Percentiles rank a stretch among this genome's conserved stretches.
phyloP scores from a whole-genome alignment of 2,797 vertebrate species.

The Gephyroberyx darwinii region DNA sequence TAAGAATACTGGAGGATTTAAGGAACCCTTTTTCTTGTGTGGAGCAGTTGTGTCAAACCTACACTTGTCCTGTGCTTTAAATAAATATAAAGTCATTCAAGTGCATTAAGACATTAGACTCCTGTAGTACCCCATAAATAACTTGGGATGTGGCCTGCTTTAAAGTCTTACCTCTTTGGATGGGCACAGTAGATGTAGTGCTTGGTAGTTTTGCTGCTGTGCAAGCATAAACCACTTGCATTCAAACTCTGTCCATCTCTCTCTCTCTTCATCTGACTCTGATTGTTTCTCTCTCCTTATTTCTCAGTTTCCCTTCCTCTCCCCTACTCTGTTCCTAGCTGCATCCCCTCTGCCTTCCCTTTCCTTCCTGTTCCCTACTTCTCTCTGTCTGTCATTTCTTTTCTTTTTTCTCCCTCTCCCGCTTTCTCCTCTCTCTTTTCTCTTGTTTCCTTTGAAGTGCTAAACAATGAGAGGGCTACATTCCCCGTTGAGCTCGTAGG shows the following conservation, averaged over 20 bases:
- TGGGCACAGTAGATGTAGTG: constrained; percentile 27
- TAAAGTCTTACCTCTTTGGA: constrained; percentile 19
- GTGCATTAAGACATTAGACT: no score
- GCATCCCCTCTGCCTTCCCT: constrained; percentile 33
- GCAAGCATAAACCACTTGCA: constrained; percentile 48
- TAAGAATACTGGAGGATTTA: not conserved
- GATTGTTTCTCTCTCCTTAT: constrained; percentile 12
- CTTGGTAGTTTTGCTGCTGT: constrained; percentile 50
- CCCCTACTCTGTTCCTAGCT: constrained; percentile 37
- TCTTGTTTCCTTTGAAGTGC: constrained; percentile 75
- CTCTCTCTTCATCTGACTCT: not conserved
- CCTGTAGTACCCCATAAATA: constrained; percentile 44
- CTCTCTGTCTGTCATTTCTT: constrained; percentile 50
- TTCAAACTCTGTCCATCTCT: constrained; percentile 39
- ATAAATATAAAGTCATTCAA: no score
- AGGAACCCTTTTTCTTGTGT: not conserved
- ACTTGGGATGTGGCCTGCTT: constrained; percentile 41
- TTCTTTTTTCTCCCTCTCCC: constrained; percentile 6
- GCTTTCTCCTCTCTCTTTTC: constrained; percentile 37
- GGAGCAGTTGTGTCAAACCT: not conserved
- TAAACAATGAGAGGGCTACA: constrained; percentile 75
- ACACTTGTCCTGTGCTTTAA: no score
- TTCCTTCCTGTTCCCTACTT: constrained; percentile 44
- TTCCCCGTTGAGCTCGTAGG: constrained; percentile 64
- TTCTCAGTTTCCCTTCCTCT: constrained; percentile 37